phyloP scores from a whole-genome alignment of 2,113 vertebrate species.

The Coptodon rendalli region DNA sequence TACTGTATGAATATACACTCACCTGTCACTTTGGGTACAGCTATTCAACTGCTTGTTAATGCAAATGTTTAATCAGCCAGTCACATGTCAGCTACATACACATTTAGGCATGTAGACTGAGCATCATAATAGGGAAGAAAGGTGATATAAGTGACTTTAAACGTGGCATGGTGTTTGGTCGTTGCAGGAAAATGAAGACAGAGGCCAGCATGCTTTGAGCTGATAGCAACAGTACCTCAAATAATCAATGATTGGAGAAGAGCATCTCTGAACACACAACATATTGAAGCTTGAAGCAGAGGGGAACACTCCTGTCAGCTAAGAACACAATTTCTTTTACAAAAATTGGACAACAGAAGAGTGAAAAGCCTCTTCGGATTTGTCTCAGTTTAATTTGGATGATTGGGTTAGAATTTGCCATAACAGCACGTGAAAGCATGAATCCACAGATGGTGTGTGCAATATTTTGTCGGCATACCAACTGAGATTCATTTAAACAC shows the following conservation, averaged over 20 bases:
- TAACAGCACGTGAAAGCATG: background rate
- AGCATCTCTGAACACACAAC: background rate
- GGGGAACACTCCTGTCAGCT: background rate
- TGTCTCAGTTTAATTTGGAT: background rate
- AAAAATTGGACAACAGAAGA: background rate
- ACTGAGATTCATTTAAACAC: background rate
- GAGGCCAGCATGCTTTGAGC: background rate
- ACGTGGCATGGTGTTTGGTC: background rate
- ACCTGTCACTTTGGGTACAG: background rate
- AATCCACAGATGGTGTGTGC: background rate
- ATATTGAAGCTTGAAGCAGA: background rate
- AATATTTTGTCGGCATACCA: background rate
- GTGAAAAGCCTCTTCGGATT: background rate
- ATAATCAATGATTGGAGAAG: background rate
- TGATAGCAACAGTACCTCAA: background rate
- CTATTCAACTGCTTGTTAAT: background rate
- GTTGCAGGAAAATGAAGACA: background rate
- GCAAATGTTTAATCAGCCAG: background rate
- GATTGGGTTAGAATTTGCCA: background rate
- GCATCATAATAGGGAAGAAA: background rate
- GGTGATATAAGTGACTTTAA: background rate
- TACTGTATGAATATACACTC: background rate
- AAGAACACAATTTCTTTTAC: background rate
- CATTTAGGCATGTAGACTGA: background rate
- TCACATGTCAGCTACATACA: background rate